Evolutionary conservation across 1,140 invertebrate species (phyloP).

Genomic region (Wasmannia auropunctata): DNA sequence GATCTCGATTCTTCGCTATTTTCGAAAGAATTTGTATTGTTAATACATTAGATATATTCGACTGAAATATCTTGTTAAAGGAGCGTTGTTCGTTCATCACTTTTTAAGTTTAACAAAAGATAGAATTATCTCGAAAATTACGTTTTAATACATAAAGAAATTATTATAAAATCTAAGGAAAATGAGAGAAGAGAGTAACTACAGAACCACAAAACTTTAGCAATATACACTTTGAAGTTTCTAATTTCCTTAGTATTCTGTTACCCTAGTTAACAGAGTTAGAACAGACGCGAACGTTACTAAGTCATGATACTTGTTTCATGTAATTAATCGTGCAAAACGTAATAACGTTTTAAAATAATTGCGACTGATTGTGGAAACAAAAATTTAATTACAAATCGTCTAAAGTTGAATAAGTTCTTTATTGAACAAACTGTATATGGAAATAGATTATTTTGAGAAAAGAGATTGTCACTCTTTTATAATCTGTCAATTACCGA

Average conservation of each 20-base stretch:
- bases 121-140: neutral
- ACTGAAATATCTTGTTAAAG: neutral
- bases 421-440: neutral
- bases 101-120: neutral
- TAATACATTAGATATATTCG: neutral
- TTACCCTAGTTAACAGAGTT: slow-evolving; percentile 11
- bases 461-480: neutral
- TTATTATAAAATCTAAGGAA: neutral
- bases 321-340: neutral
- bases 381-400: neutral
- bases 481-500: neutral
- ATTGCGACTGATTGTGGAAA: neutral
- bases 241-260: neutral
- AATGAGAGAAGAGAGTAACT: neutral
- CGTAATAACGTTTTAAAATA: slow-evolving; percentile 2
- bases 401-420: neutral
- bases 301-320: slow-evolving; percentile 2
- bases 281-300: slow-evolving; percentile 18
- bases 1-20: neutral
- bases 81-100: neutral
- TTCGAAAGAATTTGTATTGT: neutral
- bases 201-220: slow-evolving; percentile 8
- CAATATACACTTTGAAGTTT: neutral
- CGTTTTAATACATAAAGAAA: neutral
- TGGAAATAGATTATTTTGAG: neutral